Conservation (phyloP, 2,113 vertebrate species). For the Corydoras sp. region DNA sequence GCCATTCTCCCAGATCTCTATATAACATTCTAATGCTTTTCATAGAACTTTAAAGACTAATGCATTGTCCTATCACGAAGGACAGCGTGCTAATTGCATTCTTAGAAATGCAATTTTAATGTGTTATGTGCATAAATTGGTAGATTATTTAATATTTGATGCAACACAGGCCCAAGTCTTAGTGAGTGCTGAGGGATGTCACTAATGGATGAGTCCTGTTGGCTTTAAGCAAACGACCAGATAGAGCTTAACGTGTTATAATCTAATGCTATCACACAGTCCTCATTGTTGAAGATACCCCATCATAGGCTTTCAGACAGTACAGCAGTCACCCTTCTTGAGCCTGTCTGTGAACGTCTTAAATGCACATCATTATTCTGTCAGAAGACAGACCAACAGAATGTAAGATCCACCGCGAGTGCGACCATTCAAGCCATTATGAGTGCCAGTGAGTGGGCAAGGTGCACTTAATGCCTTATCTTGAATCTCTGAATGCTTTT, state of each 20-base stretch:
- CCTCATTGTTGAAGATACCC: slow-evolving; percentile 15
- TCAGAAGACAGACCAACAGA: slow-evolving; percentile 34
- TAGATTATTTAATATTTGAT: slow-evolving; percentile 35
- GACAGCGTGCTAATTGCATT: slow-evolving; percentile 12
- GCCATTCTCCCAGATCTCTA: too few relatives aligned
- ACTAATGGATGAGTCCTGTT: slow-evolving; percentile 21
- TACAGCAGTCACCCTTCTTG: slow-evolving; percentile 16
- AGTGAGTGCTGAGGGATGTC: slow-evolving; percentile 22
- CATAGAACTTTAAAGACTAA: neutral
- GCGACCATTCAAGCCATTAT: slow-evolving; percentile 37
- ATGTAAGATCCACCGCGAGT: slow-evolving; percentile 20
- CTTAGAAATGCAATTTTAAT: slow-evolving; percentile 30
- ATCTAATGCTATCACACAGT: slow-evolving; percentile 13
- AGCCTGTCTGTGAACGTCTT: slow-evolving; percentile 32
- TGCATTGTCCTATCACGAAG: neutral
- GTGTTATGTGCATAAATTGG: slow-evolving; percentile 14
- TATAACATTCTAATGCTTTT: too few relatives aligned
- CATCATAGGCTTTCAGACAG: slow-evolving; percentile 30
- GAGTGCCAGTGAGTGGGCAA: slow-evolving; percentile 34
- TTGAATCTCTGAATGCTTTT: slow-evolving; percentile 34
- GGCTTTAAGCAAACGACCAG: slow-evolving; percentile 22
- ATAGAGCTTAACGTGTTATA: slow-evolving; percentile 22
- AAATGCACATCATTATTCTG: slow-evolving; percentile 40
- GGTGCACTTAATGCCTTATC: slow-evolving; percentile 36
- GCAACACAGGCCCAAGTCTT: neutral